Percentiles rank a stretch among this genome's conserved stretches.
These are phyloP conservation scores for Paramacrobiotus metropolitanus DNA, from an alignment of 1,140 invertebrate genomes.

Conservation along the genomic window DNA sequence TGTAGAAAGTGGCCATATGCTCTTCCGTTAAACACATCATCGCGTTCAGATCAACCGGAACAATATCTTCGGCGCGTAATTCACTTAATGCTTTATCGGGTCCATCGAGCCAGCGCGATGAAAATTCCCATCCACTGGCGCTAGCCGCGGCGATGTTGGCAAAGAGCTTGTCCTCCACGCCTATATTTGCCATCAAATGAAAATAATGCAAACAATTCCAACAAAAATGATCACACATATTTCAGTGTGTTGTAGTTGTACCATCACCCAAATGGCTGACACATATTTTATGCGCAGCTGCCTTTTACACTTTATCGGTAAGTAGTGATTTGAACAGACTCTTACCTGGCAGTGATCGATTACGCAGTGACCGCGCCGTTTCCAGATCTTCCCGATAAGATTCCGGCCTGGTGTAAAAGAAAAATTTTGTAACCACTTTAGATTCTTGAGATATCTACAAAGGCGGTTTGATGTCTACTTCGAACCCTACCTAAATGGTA, in stretches of 20 bases:
- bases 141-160: slow-evolving; percentile 60
- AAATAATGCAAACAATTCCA: slow-evolving; percentile 9
- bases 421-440: too few relatives aligned
- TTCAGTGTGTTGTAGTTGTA: neutral
- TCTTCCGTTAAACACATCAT: slow-evolving; percentile 54
- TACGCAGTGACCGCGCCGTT: neutral
- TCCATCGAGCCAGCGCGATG: slow-evolving; percentile 59
- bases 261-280: neutral
- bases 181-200: slow-evolving; percentile 27
- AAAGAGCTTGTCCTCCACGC: slow-evolving; percentile 41
- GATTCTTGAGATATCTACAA: too few relatives aligned
- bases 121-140: slow-evolving; percentile 87
- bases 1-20: slow-evolving; percentile 44
- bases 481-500: too few relatives aligned
- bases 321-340: neutral
- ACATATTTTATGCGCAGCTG: too few relatives aligned
- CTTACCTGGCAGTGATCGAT: neutral
- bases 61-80: slow-evolving; percentile 25
- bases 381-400: neutral
- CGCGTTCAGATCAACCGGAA: slow-evolving; percentile 63
- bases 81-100: neutral
- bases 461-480: too few relatives aligned
- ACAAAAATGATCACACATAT: slow-evolving; percentile 11
- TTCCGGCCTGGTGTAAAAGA: neutral
- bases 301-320: too few relatives aligned